phyloP scores from a whole-genome alignment of 2,888 invertebrate genomes.

The Diarsia brunnea region DNA sequence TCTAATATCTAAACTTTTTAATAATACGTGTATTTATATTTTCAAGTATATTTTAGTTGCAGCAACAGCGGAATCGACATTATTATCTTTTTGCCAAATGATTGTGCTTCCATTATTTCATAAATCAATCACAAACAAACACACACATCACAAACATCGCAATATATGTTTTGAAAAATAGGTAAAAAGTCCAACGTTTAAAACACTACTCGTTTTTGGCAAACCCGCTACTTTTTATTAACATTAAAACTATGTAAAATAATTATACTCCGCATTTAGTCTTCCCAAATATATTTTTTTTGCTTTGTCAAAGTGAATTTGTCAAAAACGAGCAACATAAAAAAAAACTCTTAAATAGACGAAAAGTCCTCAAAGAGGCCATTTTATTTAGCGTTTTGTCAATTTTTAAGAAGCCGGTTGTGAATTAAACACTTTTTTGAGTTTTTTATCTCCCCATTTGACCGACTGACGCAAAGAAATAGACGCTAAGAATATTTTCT shows the following conservation, averaged over 20 bases:
- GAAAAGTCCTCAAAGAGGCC: constrained; percentile 67
- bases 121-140: too few relatives aligned
- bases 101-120: not conserved
- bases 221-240: constrained; percentile 30
- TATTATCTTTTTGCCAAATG: not conserved
- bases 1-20: not conserved
- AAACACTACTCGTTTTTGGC: constrained; percentile 31
- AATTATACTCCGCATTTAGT: constrained; percentile 22
- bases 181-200: constrained; percentile 25
- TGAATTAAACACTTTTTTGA: constrained; percentile 72
- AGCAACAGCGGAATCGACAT: not conserved
- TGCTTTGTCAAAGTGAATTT: constrained; percentile 16
- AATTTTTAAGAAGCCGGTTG: constrained; percentile 75
- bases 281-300: not conserved
- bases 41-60: constrained; percentile 2
- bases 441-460: constrained; percentile 62
- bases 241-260: constrained; percentile 21
- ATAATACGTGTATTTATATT: not conserved
- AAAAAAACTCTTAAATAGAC: constrained; percentile 40
- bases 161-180: not conserved
- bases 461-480: constrained; percentile 82
- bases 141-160: not conserved
- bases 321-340: constrained; percentile 21
- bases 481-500: constrained; percentile 83
- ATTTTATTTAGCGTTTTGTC: constrained; percentile 68